A percentile compares a stretch with the other conserved stretches of the same genome.
These are phyloP conservation scores for Cotesia typhae DNA, from an alignment of 1,140 invertebrate genomes.

Conservation along the genomic window DNA sequence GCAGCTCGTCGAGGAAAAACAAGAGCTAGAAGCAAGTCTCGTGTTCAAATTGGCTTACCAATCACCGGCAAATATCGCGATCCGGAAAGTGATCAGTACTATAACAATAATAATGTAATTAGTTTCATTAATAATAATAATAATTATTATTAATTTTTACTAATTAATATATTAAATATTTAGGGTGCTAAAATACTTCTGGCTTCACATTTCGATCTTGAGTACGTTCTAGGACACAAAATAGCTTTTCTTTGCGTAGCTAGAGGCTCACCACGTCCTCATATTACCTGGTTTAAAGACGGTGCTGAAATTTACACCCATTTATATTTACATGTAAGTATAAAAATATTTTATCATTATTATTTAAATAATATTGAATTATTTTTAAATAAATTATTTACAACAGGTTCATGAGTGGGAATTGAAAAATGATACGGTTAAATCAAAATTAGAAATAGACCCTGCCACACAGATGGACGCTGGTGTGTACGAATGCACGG, in stretches of 20 bases:
- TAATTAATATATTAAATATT: slow-evolving; percentile 39
- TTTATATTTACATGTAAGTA: slow-evolving; percentile 84
- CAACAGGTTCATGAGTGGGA: slow-evolving; percentile 86
- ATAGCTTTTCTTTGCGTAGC: slow-evolving; percentile 91
- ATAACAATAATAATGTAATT: slow-evolving; percentile 87
- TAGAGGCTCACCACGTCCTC: slow-evolving; percentile 82
- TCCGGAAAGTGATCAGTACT: slow-evolving; percentile 86
- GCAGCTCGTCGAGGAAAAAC: slow-evolving; percentile 69
- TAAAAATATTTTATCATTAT: slow-evolving; percentile 20
- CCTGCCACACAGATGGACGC: slow-evolving; percentile 93
- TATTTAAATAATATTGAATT: not conserved
- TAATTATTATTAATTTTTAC: not conserved
- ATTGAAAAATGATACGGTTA: slow-evolving; percentile 81
- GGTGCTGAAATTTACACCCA: slow-evolving; percentile 89
- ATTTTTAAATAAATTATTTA: not conserved
- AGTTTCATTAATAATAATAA: slow-evolving; percentile 26
- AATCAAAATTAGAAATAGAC: slow-evolving; percentile 93
- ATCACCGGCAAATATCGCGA: slow-evolving; percentile 87
- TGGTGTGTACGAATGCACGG: slow-evolving; percentile 88
- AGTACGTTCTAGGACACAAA: slow-evolving; percentile 92
- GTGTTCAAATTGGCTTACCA: slow-evolving; percentile 83
- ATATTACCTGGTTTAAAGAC: slow-evolving; percentile 94
- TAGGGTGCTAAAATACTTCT: slow-evolving; percentile 91
- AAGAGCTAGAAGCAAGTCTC: slow-evolving; percentile 75
- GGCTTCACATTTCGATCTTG: slow-evolving; percentile 91